phyloP scores from a whole-genome alignment of 2,888 invertebrate species.

The Lymantria dispar region DNA sequence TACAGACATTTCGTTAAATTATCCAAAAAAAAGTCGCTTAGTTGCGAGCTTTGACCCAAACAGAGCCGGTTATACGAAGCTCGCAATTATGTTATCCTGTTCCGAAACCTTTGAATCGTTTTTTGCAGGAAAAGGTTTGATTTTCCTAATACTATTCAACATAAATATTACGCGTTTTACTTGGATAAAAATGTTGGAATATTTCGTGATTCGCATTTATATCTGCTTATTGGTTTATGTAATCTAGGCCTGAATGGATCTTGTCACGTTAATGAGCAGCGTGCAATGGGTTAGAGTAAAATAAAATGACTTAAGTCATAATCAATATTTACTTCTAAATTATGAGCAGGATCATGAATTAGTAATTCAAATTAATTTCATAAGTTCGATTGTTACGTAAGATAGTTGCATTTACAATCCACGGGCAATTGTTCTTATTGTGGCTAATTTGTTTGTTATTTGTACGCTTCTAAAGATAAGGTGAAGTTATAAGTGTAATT shows the following conservation, averaged over 20 bases:
- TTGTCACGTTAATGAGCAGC: too few species aligned
- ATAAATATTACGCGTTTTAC: constrained; percentile 10
- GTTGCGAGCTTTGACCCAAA: constrained; percentile 21
- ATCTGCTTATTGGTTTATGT: neutral
- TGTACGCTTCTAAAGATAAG: too few species aligned
- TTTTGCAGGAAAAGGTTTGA: constrained; percentile 10
- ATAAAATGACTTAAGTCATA: too few species aligned
- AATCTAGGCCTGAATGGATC: neutral
- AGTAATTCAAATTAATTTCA: too few species aligned
- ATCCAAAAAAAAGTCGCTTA: constrained; percentile 6
- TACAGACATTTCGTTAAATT: neutral
- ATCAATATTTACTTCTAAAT: too few species aligned
- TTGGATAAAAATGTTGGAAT: neutral
- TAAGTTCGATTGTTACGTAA: too few species aligned
- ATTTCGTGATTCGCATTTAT: neutral
- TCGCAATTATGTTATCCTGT: constrained; percentile 27
- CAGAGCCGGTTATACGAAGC: constrained; percentile 21
- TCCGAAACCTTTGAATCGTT: constrained; percentile 17
- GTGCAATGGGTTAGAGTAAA: too few species aligned
- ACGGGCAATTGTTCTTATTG: too few species aligned
- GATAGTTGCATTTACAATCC: too few species aligned
- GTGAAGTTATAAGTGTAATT: too few species aligned
- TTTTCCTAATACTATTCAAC: constrained; percentile 8
- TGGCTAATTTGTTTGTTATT: too few species aligned
- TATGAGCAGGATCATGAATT: too few species aligned